A percentile compares a stretch with the other conserved stretches of the same genome.
phyloP scores from a whole-genome alignment of 2,797 vertebrate species.

The Bovichtus variegatus region DNA sequence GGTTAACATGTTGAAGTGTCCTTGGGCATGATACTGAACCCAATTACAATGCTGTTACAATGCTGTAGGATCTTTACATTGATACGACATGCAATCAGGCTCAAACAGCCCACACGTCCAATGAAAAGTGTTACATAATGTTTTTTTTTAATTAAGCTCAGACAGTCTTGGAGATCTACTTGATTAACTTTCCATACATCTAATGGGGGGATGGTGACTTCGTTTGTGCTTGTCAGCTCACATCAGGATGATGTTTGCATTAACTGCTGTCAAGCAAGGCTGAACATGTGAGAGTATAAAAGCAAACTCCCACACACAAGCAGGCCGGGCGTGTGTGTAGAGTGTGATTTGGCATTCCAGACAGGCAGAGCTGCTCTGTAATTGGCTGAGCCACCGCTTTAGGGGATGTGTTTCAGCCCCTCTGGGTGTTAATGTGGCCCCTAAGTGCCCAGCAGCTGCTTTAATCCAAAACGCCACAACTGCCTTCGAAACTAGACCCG shows the following conservation, averaged over 20 bases:
- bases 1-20: too few species aligned
- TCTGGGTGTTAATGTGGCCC: slow-evolving; percentile 33
- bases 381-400: slow-evolving; percentile 51
- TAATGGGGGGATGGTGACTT: not conserved
- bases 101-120: not conserved
- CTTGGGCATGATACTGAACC: too few species aligned
- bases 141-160: slow-evolving; percentile 41
- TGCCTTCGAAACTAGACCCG: slow-evolving; percentile 18
- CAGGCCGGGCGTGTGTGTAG: not conserved
- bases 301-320: slow-evolving; percentile 7
- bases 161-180: slow-evolving; percentile 18
- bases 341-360: slow-evolving; percentile 6
- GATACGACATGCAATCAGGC: too few species aligned
- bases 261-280: slow-evolving; percentile 21
- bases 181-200: slow-evolving; percentile 33
- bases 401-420: slow-evolving; percentile 17
- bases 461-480: slow-evolving; percentile 22
- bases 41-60: too few species aligned
- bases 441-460: slow-evolving; percentile 7
- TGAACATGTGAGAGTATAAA: slow-evolving; percentile 16
- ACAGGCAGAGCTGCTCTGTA: slow-evolving; percentile 40
- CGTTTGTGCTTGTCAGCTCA: slow-evolving; percentile 21
- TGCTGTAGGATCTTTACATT: too few species aligned
- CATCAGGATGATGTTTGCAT: slow-evolving; percentile 29
- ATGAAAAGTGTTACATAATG: slow-evolving; percentile 4